Conservation (phyloP, 2,888 invertebrate genomes). For the Marronus borbonicus region DNA sequence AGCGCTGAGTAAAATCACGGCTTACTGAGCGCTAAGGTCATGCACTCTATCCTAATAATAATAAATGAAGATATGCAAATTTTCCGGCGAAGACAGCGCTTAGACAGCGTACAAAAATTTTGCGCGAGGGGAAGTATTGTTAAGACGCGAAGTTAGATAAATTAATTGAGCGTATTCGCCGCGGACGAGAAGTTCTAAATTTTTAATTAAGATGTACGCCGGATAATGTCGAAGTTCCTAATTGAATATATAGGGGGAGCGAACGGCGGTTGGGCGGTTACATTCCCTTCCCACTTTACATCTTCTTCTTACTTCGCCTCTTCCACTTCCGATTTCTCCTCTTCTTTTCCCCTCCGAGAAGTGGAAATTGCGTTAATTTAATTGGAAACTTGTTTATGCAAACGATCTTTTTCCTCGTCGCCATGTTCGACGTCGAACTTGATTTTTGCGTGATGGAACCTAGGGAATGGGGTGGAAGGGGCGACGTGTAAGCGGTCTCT, state of each 20-base stretch:
- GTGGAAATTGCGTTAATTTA: constrained; percentile 39
- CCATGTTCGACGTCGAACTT: constrained; percentile 24
- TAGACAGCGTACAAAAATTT: no score
- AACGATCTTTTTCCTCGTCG: constrained; percentile 33
- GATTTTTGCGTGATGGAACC: constrained; percentile 22
- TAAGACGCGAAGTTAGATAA: constrained; percentile 11
- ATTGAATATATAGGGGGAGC: constrained; percentile 29
- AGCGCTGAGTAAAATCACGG: no score
- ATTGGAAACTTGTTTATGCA: constrained; percentile 42
- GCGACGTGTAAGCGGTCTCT: not conserved
- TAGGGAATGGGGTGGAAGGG: not conserved
- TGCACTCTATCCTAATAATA: no score
- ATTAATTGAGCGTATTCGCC: constrained; percentile 32
- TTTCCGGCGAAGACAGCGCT: constrained; percentile 6
- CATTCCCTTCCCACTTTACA: not conserved
- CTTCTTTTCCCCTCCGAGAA: not conserved
- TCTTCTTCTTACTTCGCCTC: not conserved
- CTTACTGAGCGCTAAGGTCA: no score
- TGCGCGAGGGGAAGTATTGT: not conserved
- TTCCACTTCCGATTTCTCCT: not conserved
- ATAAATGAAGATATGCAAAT: constrained; percentile 19
- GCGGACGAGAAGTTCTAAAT: constrained; percentile 33
- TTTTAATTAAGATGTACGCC: constrained; percentile 44
- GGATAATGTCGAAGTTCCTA: constrained; percentile 37
- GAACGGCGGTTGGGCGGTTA: not conserved